Evolutionary conservation across 2,888 invertebrate genomes (phyloP), one percentile per base, ranked within the genome.

Genomic region (Drosophila flavopinicola): DNA sequence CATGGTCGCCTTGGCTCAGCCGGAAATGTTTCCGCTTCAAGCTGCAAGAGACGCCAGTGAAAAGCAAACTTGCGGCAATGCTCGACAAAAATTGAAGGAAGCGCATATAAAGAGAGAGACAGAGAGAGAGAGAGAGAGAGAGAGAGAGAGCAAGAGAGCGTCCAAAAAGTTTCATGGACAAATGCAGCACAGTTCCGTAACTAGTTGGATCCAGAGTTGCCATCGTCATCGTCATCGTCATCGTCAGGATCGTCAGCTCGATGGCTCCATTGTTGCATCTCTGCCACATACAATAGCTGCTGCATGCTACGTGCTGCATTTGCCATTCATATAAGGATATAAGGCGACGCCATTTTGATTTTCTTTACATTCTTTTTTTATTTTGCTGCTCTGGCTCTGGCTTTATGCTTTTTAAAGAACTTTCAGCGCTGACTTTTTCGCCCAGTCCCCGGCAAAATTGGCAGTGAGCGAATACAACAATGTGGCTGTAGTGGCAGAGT

Each of bases 1-100:
- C 86, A 57, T 84, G 4, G 20, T 44, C 5, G 7, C 29, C 51
- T 52, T 20, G 10, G 15, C 24, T 15, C 23, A 57, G 58, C 49
- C 80, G 80, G 80, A 82, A 84, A 84, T 80, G 76, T 71, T 77
- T 64, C 54, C 66, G 75, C 65, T 68, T 35, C 48, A 45, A 61
- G 58, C 42, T 63, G 57, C 68, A 53, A 47, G 49, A 17, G 51
- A 54, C 11, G 42, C 44, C 11, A 51, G 1, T 33, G 25, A 32
- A 10, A 20, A 35, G 15, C 10, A 32, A 70, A 63, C 69, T 73
- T 48, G 52, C 49, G 64, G 66, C 71, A 53, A 64, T 65, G 69
- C 47, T 64, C 64, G 57, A 52, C 58, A 58, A 58, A 71, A 60
- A 60, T 37, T 41, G 27, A 41, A 66, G 48, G 48, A 49, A 51